Conservation (phyloP, 2,888 invertebrate genomes). For the Papilio elwesi region DNA sequence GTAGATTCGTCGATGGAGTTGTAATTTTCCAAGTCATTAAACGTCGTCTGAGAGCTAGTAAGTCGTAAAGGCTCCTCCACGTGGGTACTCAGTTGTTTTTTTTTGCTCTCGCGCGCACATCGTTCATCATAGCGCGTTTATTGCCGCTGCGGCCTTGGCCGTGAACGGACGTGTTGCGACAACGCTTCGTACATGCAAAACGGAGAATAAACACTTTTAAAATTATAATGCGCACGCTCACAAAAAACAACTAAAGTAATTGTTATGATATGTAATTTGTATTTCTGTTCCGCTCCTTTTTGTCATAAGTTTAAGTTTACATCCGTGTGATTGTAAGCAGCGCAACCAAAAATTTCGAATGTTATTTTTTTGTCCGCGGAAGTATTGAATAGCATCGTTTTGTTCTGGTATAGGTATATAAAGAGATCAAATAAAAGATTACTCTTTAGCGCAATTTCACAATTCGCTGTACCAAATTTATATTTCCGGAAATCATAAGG, state of each 20-base stretch:
- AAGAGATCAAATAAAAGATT: neutral
- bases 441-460: neutral
- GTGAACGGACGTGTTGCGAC: slow-evolving; percentile 74
- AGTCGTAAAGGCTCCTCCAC: slow-evolving; percentile 73
- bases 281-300: slow-evolving; percentile 31
- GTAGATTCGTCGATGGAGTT: slow-evolving; percentile 58
- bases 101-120: slow-evolving; percentile 67
- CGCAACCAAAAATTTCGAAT: slow-evolving; percentile 5
- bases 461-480: neutral
- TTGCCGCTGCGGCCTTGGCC: slow-evolving; percentile 81
- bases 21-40: slow-evolving; percentile 79
- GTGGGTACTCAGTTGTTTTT: slow-evolving; percentile 57
- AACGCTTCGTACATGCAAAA: slow-evolving; percentile 50
- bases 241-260: slow-evolving; percentile 31
- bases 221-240: slow-evolving; percentile 23
- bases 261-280: slow-evolving; percentile 38
- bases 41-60: slow-evolving; percentile 59
- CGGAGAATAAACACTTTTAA: slow-evolving; percentile 43
- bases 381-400: neutral
- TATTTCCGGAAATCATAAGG: neutral
- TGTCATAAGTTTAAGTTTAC: slow-evolving; percentile 12
- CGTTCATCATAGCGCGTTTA: slow-evolving; percentile 77
- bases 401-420: slow-evolving; percentile 10
- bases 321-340: slow-evolving; percentile 13
- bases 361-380: slow-evolving; percentile 15